Evolutionary conservation across 2,113 vertebrate species (phyloP).

Genomic region (Todiramphus saurophagus): DNA sequence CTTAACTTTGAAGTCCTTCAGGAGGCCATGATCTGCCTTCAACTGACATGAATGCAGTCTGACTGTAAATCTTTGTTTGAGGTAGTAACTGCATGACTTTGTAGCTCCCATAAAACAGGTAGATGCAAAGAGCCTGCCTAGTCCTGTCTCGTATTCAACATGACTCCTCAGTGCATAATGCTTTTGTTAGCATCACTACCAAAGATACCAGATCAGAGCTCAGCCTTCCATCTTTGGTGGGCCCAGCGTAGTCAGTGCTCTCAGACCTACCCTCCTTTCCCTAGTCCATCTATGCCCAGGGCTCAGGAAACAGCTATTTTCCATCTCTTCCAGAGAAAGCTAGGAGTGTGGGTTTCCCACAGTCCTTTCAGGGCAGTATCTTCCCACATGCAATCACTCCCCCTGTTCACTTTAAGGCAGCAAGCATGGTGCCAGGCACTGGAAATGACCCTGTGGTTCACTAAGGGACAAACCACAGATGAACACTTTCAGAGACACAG

Average conservation of each 20-base stretch:
- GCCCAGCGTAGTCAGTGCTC: background rate
- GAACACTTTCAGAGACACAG: background rate
- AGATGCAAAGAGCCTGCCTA: background rate
- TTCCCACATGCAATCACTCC: background rate
- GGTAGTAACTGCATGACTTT: background rate
- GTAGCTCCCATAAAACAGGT: background rate
- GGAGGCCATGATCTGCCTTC: background rate
- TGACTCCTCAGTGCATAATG: background rate
- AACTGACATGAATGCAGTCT: background rate
- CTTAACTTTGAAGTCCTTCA: slow-evolving; percentile 21
- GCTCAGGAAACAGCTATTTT: background rate
- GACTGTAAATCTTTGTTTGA: slow-evolving; percentile 12
- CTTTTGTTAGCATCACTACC: background rate
- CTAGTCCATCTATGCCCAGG: background rate
- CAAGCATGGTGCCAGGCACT: background rate
- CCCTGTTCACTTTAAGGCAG: background rate
- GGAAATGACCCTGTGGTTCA: background rate
- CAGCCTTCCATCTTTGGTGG: background rate
- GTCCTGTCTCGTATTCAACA: background rate
- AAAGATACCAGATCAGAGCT: background rate
- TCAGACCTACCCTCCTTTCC: background rate
- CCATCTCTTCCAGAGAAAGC: background rate
- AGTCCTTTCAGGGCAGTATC: background rate
- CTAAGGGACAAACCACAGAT: background rate
- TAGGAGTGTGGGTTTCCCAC: background rate